Evolutionary conservation across 2,113 vertebrate species (phyloP).

Genomic region (Triplophysa siluroides): DNA sequence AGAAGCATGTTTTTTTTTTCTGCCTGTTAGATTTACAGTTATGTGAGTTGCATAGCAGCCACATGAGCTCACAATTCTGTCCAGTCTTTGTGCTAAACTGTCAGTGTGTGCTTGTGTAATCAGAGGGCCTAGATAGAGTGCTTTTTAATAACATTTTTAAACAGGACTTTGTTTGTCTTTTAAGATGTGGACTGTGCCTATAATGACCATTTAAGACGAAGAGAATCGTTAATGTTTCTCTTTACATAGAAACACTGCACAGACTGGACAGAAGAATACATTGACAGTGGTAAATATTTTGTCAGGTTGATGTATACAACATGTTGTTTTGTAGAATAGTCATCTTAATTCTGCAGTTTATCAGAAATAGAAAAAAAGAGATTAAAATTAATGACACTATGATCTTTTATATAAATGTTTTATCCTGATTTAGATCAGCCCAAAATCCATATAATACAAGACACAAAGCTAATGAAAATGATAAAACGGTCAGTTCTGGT

Average conservation of each 20-base stretch:
- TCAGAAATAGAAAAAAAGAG: too few relatives aligned
- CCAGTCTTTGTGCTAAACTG: conserved; percentile 28
- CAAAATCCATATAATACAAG: too few relatives aligned
- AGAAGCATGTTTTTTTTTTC: background rate
- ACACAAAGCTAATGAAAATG: too few relatives aligned
- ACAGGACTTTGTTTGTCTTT: conserved; percentile 19
- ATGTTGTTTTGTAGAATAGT: too few relatives aligned
- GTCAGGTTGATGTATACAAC: too few relatives aligned
- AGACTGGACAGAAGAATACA: background rate
- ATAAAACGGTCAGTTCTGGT: too few relatives aligned
- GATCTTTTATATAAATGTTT: too few relatives aligned
- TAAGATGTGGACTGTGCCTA: background rate
- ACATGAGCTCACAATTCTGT: conserved; percentile 26
- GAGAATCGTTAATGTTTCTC: background rate
- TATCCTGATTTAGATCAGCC: too few relatives aligned
- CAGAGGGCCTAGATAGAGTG: conserved; percentile 20
- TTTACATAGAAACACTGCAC: background rate
- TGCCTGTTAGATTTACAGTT: conserved; percentile 27
- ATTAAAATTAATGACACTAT: too few relatives aligned
- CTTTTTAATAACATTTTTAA: conserved; percentile 34
- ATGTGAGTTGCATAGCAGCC: conserved; percentile 34
- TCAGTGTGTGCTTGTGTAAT: conserved; percentile 36
- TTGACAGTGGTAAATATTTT: too few relatives aligned
- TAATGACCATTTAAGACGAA: background rate
- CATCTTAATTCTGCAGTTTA: too few relatives aligned